Evolutionary conservation across 2,113 vertebrate species (phyloP).

Genomic region (Numida meleagris): DNA sequence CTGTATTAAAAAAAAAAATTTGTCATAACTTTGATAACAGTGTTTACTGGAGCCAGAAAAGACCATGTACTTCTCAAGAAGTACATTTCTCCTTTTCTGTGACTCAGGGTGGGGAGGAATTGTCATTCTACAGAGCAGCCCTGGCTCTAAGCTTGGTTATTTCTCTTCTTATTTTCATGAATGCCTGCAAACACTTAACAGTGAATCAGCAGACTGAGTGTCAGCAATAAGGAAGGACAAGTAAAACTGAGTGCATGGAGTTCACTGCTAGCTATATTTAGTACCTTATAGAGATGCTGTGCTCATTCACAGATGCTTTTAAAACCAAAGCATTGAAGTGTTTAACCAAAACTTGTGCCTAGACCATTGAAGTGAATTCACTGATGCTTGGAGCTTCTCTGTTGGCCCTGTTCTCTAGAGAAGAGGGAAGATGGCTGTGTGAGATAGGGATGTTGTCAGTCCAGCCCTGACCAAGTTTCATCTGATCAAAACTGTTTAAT

Average conservation of each 20-base stretch:
- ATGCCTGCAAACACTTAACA: background rate
- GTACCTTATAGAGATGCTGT: background rate
- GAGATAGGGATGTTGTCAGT: background rate
- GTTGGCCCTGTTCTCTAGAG: background rate
- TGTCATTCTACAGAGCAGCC: background rate
- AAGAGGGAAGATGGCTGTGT: background rate
- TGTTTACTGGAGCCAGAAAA: background rate
- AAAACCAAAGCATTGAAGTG: background rate
- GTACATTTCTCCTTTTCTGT: background rate
- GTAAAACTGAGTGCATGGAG: background rate
- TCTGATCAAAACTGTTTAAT: background rate
- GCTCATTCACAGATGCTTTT: background rate
- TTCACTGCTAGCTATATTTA: background rate
- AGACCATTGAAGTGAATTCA: background rate
- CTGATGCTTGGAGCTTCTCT: background rate
- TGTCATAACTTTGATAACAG: background rate
- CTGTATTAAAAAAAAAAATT: background rate
- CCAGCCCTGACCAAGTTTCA: background rate
- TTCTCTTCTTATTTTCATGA: background rate
- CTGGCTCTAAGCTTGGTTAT: background rate
- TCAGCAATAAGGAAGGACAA: background rate
- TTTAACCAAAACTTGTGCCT: background rate
- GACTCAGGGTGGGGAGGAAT: background rate
- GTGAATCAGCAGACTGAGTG: background rate
- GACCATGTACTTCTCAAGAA: background rate